Evolutionary conservation across 2,797 vertebrate species (phyloP).

Genomic region (Emydoidea blandingii): DNA sequence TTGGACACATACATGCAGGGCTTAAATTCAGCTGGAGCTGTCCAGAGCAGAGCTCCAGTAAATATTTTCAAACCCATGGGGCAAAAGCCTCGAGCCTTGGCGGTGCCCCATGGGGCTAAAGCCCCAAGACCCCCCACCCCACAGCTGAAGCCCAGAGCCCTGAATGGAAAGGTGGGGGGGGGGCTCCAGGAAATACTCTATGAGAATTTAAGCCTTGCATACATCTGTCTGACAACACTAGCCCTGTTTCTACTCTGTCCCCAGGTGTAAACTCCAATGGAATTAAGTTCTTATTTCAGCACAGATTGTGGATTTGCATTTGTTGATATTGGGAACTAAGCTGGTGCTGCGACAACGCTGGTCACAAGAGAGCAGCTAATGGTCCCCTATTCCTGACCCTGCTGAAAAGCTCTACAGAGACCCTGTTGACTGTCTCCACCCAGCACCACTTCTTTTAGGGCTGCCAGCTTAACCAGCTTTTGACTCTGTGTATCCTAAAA

Average conservation of each 20-base stretch:
- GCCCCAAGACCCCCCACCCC: too few relatives aligned
- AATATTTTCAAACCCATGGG: too few relatives aligned
- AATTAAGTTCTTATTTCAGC: conserved; percentile 5
- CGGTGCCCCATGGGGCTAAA: too few relatives aligned
- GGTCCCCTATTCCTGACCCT: not conserved
- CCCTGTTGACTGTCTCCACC: not conserved
- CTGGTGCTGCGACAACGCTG: not conserved
- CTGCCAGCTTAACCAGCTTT: not conserved
- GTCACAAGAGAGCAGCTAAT: not conserved
- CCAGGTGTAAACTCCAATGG: conserved; percentile 2
- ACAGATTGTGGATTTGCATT: not conserved
- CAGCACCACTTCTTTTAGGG: not conserved
- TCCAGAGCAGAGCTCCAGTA: too few relatives aligned
- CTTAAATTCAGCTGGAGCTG: too few relatives aligned
- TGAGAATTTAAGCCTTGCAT: too few relatives aligned
- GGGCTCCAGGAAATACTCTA: too few relatives aligned
- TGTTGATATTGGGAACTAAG: not conserved
- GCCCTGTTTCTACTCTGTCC: conserved; percentile 5
- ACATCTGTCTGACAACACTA: not conserved
- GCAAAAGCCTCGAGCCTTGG: too few relatives aligned
- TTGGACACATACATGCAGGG: not conserved
- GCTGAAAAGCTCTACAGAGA: not conserved
- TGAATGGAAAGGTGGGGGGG: too few relatives aligned
- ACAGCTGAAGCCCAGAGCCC: too few relatives aligned
- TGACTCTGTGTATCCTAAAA: rapidly evolving